Evolutionary conservation across 2,797 vertebrate genomes (phyloP).

Genomic region (Ctenochaetus hawaiiensis): DNA sequence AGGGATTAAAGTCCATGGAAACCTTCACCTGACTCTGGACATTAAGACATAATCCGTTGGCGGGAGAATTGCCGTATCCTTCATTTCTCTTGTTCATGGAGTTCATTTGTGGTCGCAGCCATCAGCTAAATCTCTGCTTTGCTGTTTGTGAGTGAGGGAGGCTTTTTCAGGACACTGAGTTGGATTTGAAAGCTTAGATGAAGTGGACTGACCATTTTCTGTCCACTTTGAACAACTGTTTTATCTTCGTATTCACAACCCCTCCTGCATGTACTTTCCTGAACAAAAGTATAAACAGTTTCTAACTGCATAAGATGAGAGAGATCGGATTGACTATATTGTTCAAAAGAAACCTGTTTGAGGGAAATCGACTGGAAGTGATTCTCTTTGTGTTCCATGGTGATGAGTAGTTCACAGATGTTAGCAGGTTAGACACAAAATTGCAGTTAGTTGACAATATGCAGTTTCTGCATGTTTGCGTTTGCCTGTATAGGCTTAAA

Average conservation of each 20-base stretch:
- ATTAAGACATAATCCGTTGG: constrained; percentile 42
- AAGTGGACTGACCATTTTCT: neutral
- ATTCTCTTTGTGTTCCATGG: neutral
- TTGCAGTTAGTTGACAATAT: neutral
- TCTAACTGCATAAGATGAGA: neutral
- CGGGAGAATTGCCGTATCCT: constrained; percentile 8
- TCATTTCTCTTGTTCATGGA: constrained; percentile 42
- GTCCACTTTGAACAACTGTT: neutral
- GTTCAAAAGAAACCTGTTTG: neutral
- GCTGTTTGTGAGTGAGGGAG: constrained; percentile 11
- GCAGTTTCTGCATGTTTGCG: no score
- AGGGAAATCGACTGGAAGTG: neutral
- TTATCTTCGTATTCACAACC: constrained; percentile 8
- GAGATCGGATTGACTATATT: neutral
- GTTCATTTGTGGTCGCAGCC: constrained; percentile 44
- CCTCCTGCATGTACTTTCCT: constrained; percentile 1
- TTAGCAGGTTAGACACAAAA: neutral
- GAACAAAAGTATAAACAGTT: neutral
- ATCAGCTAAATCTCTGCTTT: constrained; percentile 24
- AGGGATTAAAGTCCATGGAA: constrained; percentile 58
- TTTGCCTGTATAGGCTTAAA: no score
- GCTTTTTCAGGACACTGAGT: constrained; percentile 28
- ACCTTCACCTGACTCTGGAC: constrained; percentile 48
- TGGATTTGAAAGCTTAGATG: constrained; percentile 32
- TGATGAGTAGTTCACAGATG: neutral